A percentile compares a stretch with the other conserved stretches of the same genome.
Evolutionary conservation across 2,797 vertebrate genomes (phyloP).

Genomic region (Crypturellus tataupa): DNA sequence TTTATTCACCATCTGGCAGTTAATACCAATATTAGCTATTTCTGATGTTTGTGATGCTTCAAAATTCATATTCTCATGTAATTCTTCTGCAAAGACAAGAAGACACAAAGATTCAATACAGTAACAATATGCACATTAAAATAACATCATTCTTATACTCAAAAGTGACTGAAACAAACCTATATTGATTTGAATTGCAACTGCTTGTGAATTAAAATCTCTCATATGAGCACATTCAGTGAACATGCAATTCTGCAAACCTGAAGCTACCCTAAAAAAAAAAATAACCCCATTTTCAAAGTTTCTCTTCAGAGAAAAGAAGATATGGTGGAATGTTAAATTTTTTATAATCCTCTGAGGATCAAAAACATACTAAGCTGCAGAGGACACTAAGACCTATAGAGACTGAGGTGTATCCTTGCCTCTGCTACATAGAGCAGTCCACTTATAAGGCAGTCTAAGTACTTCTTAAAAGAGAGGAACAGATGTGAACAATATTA

Average conservation of each 20-base stretch:
- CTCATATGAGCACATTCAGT: not conserved
- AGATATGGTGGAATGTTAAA: not conserved
- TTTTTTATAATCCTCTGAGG: not conserved
- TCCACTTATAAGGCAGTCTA: not conserved
- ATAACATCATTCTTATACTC: not conserved
- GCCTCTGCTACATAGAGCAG: not conserved
- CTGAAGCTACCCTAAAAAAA: not conserved
- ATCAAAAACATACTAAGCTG: not conserved
- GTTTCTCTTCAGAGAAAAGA: not conserved
- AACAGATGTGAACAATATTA: not conserved
- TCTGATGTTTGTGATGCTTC: conserved; percentile 40
- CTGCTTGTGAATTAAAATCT: not conserved
- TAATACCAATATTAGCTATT: conserved; percentile 4
- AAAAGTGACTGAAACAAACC: not conserved
- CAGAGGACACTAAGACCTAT: not conserved
- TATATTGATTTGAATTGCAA: not conserved
- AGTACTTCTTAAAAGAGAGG: not conserved
- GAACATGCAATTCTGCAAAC: not conserved
- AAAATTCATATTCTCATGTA: not conserved
- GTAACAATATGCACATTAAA: not conserved
- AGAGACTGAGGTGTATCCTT: not conserved
- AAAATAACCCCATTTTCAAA: not conserved
- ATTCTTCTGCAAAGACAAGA: conserved; percentile 62
- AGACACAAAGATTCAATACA: not conserved
- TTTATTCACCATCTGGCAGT: conserved; percentile 41